A percentile compares a stretch with the other conserved stretches of the same genome.
phyloP scores from a whole-genome alignment of 2,888 invertebrate species.

The Drosophila seclusa region DNA sequence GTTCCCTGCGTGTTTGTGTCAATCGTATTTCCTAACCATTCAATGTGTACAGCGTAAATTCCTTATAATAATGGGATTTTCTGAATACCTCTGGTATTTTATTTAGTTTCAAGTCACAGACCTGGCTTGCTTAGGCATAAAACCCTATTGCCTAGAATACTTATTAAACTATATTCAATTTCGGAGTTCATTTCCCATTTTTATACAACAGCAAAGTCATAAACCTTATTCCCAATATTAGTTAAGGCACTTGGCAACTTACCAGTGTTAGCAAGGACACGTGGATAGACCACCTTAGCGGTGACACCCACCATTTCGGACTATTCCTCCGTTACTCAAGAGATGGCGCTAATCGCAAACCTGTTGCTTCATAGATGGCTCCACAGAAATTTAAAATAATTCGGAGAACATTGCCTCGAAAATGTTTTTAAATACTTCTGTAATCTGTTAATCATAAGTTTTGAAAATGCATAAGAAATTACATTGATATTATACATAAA shows the following conservation, averaged over 20 bases:
- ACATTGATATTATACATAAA: not conserved
- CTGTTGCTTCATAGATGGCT: not conserved
- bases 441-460: not conserved
- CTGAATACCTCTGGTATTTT: too few species aligned
- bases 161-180: not conserved
- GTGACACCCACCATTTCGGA: not conserved
- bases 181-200: constrained; percentile 9
- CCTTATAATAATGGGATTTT: not conserved
- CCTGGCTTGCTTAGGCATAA: not conserved
- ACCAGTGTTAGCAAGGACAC: not conserved
- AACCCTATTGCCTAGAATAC: not conserved
- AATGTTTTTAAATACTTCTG: not conserved
- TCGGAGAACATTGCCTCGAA: not conserved
- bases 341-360: not conserved
- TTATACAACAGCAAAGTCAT: not conserved
- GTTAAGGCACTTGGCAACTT: not conserved
- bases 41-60: not conserved
- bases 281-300: not conserved
- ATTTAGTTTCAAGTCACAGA: not conserved
- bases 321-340: not conserved
- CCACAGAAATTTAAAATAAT: not conserved
- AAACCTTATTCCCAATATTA: not conserved
- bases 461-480: not conserved
- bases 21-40: not conserved
- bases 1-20: not conserved